A percentile compares a stretch with the other conserved stretches of the same genome.
These are phyloP conservation scores for Paratrypauchen microcephalus DNA, from an alignment of 2,797 vertebrate species.

Conservation along the genomic window DNA sequence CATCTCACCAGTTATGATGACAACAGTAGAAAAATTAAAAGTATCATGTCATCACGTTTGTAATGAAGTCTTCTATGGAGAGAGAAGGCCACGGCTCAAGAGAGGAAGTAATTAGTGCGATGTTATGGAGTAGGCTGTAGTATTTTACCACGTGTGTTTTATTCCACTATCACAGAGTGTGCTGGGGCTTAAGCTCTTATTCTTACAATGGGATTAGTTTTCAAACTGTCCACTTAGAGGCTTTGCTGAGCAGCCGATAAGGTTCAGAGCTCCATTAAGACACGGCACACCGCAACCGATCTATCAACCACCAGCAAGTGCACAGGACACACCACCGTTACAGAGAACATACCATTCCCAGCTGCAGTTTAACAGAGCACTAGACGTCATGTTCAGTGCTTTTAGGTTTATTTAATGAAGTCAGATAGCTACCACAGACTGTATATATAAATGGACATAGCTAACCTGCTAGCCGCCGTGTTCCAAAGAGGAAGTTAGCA, in stretches of 20 bases:
- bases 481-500: too few species aligned
- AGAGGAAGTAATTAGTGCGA: slow-evolving; percentile 14
- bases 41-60: background rate
- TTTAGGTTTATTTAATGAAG: background rate
- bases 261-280: slow-evolving; percentile 26
- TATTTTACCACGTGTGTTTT: slow-evolving; percentile 6
- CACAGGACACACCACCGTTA: background rate
- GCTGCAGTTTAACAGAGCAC: background rate
- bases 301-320: background rate
- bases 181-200: slow-evolving; percentile 30
- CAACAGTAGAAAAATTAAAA: background rate
- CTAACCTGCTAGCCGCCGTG: too few species aligned
- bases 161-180: slow-evolving; percentile 22
- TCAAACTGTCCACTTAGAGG: slow-evolving; percentile 40
- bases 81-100: background rate
- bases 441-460: too few species aligned
- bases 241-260: slow-evolving; percentile 36
- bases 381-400: background rate
- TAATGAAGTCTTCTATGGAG: slow-evolving; percentile 1
- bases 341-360: background rate
- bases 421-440: background rate
- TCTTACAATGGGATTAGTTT: slow-evolving; percentile 27
- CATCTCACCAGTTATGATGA: background rate
- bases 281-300: slow-evolving; percentile 11
- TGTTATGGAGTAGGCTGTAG: background rate